Percentiles rank a stretch among this genome's conserved stretches.
Conservation (phyloP, 2,888 invertebrate genomes). For the Calameuta idolon region DNA sequence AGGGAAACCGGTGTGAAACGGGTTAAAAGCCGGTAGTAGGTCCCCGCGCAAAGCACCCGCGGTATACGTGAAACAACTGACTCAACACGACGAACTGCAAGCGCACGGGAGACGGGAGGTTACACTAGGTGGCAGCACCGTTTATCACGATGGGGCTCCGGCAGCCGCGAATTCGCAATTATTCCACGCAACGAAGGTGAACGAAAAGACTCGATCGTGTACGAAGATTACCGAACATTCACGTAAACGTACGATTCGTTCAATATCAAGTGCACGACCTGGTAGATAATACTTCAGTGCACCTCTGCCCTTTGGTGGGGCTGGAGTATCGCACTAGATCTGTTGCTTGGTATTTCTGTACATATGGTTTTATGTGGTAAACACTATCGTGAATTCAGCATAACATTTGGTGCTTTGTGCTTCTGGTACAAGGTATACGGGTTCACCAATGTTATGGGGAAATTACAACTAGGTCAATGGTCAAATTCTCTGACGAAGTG, state of each 20-base stretch:
- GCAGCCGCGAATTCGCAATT: constrained; percentile 41
- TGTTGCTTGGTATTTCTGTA: background rate
- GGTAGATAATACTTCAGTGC: constrained; percentile 12
- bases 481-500: background rate
- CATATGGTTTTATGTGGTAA: background rate
- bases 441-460: background rate
- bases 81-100: constrained; percentile 57
- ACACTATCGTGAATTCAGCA: background rate
- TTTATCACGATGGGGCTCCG: constrained; percentile 50
- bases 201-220: constrained; percentile 31
- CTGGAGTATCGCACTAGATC: background rate
- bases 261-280: constrained; percentile 58
- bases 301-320: background rate
- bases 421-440: background rate
- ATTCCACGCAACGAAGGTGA: constrained; percentile 28
- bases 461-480: background rate
- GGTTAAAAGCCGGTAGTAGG: background rate
- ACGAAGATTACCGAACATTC: constrained; percentile 20
- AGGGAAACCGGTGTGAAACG: constrained; percentile 29
- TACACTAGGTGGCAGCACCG: constrained; percentile 53
- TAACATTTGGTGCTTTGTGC: background rate
- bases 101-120: constrained; percentile 40
- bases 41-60: constrained; percentile 53
- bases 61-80: constrained; percentile 62
- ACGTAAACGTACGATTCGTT: constrained; percentile 33